These are phyloP conservation scores for Sminthurides aquaticus DNA, from an alignment of 2,888 invertebrate species.

Conservation along the genomic window DNA sequence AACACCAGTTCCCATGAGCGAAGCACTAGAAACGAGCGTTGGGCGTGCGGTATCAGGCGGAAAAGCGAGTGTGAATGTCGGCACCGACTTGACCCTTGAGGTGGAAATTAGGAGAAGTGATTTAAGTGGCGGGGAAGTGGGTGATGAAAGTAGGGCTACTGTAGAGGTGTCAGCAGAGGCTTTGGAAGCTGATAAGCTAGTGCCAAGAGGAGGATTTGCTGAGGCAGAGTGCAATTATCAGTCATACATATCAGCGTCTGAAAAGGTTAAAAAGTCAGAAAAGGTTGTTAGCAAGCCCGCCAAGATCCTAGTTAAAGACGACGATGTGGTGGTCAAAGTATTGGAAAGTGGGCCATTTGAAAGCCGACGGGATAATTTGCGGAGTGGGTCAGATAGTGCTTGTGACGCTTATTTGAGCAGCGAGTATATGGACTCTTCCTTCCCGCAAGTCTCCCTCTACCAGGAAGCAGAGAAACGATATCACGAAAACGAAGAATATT, in stretches of 20 bases:
- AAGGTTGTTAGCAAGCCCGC: neutral
- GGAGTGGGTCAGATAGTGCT: neutral
- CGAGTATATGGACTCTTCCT: neutral
- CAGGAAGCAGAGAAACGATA: conserved; percentile 18
- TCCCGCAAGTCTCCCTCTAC: neutral
- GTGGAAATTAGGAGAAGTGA: no score
- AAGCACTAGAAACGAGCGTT: neutral
- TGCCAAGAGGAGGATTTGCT: neutral
- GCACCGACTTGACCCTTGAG: neutral
- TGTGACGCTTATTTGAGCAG: neutral
- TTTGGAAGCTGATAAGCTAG: neutral
- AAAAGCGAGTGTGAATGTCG: neutral
- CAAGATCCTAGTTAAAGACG: neutral
- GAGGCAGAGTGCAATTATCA: neutral
- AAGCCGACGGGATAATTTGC: neutral
- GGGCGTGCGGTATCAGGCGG: neutral
- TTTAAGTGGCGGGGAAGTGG: neutral
- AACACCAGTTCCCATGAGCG: neutral
- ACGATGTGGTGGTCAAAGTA: neutral
- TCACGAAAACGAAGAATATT: conserved; percentile 13
- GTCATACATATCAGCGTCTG: neutral
- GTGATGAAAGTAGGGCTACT: no score
- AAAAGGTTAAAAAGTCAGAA: neutral
- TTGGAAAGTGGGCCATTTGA: neutral
- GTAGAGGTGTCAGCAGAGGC: neutral